phyloP scores from a whole-genome alignment of 2,888 invertebrate species.

The Netelia inedita region DNA sequence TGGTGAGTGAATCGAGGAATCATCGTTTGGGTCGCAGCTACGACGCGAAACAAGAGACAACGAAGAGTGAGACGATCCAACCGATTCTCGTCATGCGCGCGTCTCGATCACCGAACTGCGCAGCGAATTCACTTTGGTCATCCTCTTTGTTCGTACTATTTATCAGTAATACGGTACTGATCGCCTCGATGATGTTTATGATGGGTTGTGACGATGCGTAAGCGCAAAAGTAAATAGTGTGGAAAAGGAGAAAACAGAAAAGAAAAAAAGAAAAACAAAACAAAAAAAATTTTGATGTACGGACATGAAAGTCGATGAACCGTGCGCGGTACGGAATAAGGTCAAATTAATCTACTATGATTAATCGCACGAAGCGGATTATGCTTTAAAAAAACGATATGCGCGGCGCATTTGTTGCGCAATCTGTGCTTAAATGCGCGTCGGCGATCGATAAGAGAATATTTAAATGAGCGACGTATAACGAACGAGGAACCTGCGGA shows the following conservation, averaged over 20 bases:
- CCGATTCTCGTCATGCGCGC: constrained; percentile 34
- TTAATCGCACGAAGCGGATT: constrained; percentile 48
- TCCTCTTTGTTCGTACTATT: constrained; percentile 59
- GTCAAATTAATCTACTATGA: constrained; percentile 62
- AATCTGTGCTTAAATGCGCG: constrained; percentile 57
- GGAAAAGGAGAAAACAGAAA: not conserved
- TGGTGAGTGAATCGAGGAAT: not conserved
- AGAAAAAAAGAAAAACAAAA: constrained; percentile 81
- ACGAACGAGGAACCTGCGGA: constrained; percentile 14
- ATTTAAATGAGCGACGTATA: not conserved
- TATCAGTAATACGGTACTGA: constrained; percentile 37
- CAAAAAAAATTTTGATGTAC: constrained; percentile 85
- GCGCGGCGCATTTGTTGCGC: constrained; percentile 24
- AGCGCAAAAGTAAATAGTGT: constrained; percentile 45
- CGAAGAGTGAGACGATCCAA: constrained; percentile 50
- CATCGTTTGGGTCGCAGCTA: not conserved
- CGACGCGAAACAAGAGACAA: constrained; percentile 12
- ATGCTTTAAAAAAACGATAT: constrained; percentile 34
- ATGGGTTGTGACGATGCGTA: constrained; percentile 44
- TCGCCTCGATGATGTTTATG: constrained; percentile 46
- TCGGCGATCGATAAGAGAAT: constrained; percentile 65
- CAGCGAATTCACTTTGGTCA: constrained; percentile 34
- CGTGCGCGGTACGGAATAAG: constrained; percentile 75
- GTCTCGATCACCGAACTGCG: constrained; percentile 58
- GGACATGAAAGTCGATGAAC: constrained; percentile 64